Percentiles rank a stretch among this genome's conserved stretches.
Conservation (phyloP, 1,140 invertebrate genomes). For the Acyrthosiphon pisum region DNA sequence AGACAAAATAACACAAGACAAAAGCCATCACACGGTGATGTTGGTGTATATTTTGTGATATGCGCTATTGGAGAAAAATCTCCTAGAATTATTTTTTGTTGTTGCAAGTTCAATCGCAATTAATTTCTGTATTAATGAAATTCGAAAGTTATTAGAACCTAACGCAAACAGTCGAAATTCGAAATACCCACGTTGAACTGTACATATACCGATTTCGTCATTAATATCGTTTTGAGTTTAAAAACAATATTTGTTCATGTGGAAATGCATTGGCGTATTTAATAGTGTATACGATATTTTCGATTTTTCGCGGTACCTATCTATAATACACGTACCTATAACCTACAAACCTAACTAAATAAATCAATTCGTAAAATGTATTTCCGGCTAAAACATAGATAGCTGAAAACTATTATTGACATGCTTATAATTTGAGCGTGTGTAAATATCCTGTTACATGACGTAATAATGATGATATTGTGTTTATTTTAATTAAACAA, state of each 20-base stretch:
- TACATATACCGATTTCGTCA: neutral
- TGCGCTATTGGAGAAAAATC: neutral
- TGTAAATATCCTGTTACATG: neutral
- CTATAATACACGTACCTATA: neutral
- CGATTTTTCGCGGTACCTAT: neutral
- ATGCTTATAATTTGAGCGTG: neutral
- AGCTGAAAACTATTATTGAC: neutral
- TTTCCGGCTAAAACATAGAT: neutral
- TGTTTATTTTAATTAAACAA: neutral
- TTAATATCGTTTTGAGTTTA: neutral
- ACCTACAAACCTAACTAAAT: neutral
- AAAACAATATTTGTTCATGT: conserved; percentile 40
- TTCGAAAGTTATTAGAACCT: neutral
- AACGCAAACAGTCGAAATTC: neutral
- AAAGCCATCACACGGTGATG: neutral
- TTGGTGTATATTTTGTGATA: no score
- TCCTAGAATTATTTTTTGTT: neutral
- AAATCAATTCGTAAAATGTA: neutral
- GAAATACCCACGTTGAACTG: neutral
- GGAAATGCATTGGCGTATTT: neutral
- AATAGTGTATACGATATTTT: neutral
- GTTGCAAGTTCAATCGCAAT: neutral
- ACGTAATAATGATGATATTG: neutral
- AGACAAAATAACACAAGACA: neutral
- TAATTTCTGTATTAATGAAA: neutral